Evolutionary conservation across 2,888 invertebrate species (phyloP), one percentile per base, ranked within the genome.

Genomic region (Caenorhabditis virilis): DNA sequence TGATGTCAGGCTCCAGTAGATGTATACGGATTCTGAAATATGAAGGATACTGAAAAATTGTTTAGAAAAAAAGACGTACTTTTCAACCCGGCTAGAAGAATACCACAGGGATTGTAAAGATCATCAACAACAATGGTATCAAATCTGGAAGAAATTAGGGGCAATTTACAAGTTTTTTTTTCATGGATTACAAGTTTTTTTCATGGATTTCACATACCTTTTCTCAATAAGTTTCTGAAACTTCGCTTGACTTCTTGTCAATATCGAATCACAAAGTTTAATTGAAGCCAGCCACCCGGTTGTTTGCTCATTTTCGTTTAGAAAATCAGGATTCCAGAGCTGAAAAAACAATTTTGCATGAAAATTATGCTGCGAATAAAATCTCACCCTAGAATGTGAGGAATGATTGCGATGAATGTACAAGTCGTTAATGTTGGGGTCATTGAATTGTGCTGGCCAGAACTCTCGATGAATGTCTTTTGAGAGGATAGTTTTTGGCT

Each of bases 31-130:
- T 61, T 66, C 61, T 78, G 65, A 36, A 77, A 38, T 18, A 41
- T 33, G n/a, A 43, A 36, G 26, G n/a, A 23, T 16, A 33, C 11
- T n/a, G n/a, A n/a, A n/a, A n/a, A n/a, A n/a, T n/a, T n/a, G n/a
- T n/a, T n/a, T n/a, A 36, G 22, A 49, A n/a, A 18, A 39, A 38
- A 46, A 5, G 5, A 47, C 50, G 56, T 9, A 65, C 70, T 68
- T 45, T 56, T 69, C 27, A 73, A 30, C n/a, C 74, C 80, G 13
- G 77, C 76, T 36, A 76, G 67, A 25, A 83, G 59, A 11, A 83
- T 62, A 18, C 82, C 83, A 64, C 83, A 83, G 4, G 83, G 80
- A 50, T 83, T 83, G 77, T 76, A 83, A 38, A 80, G 66, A 58
- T 83, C 83, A 58, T 83, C 83, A 23, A 83, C 63, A 22, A 83